Conservation (phyloP, 1,140 invertebrate genomes). For the Phymorhynchus buccinoides region DNA sequence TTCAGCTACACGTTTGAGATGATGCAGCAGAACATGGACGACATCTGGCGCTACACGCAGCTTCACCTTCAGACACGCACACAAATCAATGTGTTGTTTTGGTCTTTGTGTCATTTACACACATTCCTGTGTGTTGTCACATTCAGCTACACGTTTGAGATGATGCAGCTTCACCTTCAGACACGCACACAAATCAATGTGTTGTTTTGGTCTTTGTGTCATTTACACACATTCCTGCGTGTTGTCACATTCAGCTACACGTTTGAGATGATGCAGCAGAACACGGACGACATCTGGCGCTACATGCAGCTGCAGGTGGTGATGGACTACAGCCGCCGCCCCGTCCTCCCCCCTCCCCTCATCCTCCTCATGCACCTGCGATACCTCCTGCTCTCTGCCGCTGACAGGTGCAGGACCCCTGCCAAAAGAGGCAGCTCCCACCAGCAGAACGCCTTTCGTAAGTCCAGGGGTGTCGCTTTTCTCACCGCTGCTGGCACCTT, state of each 20-base stretch:
- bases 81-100: not conserved
- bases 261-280: conserved; percentile 65
- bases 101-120: no score
- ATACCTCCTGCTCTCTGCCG: conserved; percentile 33
- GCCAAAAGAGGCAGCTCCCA: not conserved
- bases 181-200: not conserved
- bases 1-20: conserved; percentile 68
- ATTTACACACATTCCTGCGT: no score
- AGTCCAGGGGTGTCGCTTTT: conserved; percentile 2
- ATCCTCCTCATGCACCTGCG: conserved; percentile 56
- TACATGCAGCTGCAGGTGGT: conserved; percentile 60
- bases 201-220: no score
- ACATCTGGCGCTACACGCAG: conserved; percentile 57
- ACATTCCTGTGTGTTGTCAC: no score
- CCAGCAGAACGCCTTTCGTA: conserved; percentile 7
- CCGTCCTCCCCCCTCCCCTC: conserved; percentile 69
- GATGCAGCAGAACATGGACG: conserved; percentile 63
- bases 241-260: conserved; percentile 63
- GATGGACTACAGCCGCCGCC: conserved; percentile 70
- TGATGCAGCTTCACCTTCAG: conserved; percentile 53
- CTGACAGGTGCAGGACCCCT: not conserved
- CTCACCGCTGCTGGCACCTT: not conserved
- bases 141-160: conserved; percentile 68
- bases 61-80: conserved; percentile 38
- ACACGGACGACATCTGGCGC: conserved; percentile 63